phyloP scores from a whole-genome alignment of 2,797 vertebrate genomes.

The Phataginus tetradactyla region DNA sequence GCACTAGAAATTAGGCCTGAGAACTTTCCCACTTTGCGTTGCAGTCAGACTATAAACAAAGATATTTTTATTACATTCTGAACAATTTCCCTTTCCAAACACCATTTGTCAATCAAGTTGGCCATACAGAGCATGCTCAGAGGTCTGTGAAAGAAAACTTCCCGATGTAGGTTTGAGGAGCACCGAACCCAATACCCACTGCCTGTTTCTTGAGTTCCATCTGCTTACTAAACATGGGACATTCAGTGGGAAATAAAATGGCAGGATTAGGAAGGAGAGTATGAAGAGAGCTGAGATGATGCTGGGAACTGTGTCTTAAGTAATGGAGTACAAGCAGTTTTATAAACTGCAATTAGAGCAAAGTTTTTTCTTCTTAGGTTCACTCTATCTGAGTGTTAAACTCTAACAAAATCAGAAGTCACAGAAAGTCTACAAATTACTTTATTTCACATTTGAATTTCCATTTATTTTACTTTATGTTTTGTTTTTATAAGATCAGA shows the following conservation, averaged over 20 bases:
- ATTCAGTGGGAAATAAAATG: conserved; percentile 13
- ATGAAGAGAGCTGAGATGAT: neutral
- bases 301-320: neutral
- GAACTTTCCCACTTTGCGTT: conserved; percentile 61
- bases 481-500: neutral
- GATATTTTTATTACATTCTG: conserved; percentile 66
- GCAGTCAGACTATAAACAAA: conserved; percentile 53
- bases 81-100: conserved; percentile 72
- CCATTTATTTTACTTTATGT: neutral
- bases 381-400: conserved; percentile 19
- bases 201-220: conserved; percentile 4
- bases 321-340: neutral
- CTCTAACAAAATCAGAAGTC: neutral
- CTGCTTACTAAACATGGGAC: neutral
- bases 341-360: neutral
- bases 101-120: conserved; percentile 64
- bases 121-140: neutral
- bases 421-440: neutral
- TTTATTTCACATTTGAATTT: conserved; percentile 21
- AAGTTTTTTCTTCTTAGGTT: neutral
- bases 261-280: neutral
- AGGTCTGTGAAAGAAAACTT: conserved; percentile 25
- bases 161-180: neutral
- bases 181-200: neutral
- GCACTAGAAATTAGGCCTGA: neutral